Percentiles rank a stretch among this genome's conserved stretches.
Evolutionary conservation across 1,140 invertebrate genomes (phyloP).

Genomic region (Acyrthosiphon pisum): DNA sequence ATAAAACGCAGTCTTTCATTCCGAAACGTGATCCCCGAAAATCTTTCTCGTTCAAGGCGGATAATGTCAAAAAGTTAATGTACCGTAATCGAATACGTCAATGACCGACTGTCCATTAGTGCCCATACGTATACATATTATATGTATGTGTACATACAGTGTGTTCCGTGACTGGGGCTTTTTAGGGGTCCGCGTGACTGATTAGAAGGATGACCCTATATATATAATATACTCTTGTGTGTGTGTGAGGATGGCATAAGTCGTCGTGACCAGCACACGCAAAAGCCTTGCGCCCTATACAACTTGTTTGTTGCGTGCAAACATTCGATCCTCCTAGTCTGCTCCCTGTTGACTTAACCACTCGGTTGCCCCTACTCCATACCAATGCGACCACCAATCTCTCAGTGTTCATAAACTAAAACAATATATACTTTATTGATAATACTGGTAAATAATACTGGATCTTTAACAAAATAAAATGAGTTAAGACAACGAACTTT

Average conservation of each 20-base stretch:
- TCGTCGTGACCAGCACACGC: slow-evolving; percentile 47
- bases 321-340: slow-evolving; percentile 13
- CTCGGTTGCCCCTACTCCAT: neutral
- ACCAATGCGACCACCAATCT: neutral
- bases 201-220: slow-evolving; percentile 48
- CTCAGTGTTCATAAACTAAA: neutral
- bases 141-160: neutral
- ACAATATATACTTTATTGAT: neutral
- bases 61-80: slow-evolving; percentile 55
- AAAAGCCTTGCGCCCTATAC: slow-evolving; percentile 34
- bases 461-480: neutral
- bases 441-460: neutral
- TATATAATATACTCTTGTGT: neutral
- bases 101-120: slow-evolving; percentile 52
- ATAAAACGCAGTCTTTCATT: neutral
- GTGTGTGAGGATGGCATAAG: neutral
- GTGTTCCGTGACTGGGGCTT: slow-evolving; percentile 47
- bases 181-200: slow-evolving; percentile 47
- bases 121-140: neutral
- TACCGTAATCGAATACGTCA: slow-evolving; percentile 56
- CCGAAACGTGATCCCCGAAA: slow-evolving; percentile 36
- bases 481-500: neutral
- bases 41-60: slow-evolving; percentile 31
- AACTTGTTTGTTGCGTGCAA: slow-evolving; percentile 53
- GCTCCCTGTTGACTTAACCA: slow-evolving; percentile 34